Evolutionary conservation across 2,113 vertebrate genomes (phyloP), one percentile per base, ranked within the genome.

Genomic region (Quiscalus mexicanus): DNA sequence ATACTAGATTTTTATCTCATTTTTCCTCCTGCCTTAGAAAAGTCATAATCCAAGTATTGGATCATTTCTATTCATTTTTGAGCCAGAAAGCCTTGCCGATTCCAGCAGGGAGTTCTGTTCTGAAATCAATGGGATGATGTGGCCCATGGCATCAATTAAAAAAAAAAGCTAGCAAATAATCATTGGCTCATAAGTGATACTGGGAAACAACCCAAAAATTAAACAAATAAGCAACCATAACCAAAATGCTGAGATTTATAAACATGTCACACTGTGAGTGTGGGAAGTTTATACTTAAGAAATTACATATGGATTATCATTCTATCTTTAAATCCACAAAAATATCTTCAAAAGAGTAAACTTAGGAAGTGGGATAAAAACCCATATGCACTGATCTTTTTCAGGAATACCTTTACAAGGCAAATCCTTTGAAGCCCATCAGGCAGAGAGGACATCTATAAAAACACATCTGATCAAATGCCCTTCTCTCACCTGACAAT

Each of bases 221-320:
- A 95, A 94, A 96, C 84, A 97, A 96, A 95, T 85, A 93, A 95
- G 78, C 89, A 92, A 53, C 86, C 77, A 87, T 82, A 97, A 83
- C 56, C 11, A n/a, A 93, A 89, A 87, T 68, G 47, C 55, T 84
- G 75, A 85, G 73, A 93, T 94, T 95, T 92, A 88, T 62, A 96
- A 94, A 78, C 87, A 77, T 49, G 79, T 81, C 88, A 95, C 21
- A 37, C 93, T 88, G 49, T 65, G 83, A 90, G 65, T 84, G 58
- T 91, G 47, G 65, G 71, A 95, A 97, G 50, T 45, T 93, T 76
- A 80, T 65, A 88, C 69, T 95, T 89, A 80, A 91, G 77, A 87
- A 95, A 94, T 84, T 87, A 89, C 41, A 83, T 77, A 77, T 75
- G 69, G 79, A 87, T 95, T 89, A 90, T 90, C 73, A 81, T 55